Base-by-base conservation (phyloP, 2,797 vertebrate genomes). In the Gymnothorax reevesii region DNA sequence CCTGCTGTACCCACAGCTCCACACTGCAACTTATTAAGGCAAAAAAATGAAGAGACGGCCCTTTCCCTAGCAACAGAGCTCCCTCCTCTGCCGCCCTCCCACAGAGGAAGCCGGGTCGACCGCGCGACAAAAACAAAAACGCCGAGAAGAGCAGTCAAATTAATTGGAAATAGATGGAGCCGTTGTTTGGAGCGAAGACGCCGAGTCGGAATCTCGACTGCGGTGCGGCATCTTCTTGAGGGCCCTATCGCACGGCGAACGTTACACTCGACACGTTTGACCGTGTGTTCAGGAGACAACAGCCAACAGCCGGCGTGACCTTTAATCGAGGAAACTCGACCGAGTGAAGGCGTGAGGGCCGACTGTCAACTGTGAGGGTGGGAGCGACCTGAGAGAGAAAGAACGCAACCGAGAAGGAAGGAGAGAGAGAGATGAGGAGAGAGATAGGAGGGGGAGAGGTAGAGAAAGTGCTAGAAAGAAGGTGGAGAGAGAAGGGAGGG, bases 91-190 rank as follows among this genome's bases (percentile, higher is more conserved):
- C 42, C 42, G 9, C 79, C 25, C 85, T 86, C 87, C 83, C 79
- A 55, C 71, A 59, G 79, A 25, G 82, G 49, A n/a, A 57, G 79
- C 57, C 66, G 89, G 84, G 86, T 91, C 90, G 89, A 89, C 90
- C 92, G 92, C 85, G 84, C 89, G 49, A 79, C 75, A n/a, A 77
- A 52, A 77, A 42, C 73, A 77, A 77, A 69, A 77, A 20, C 91
- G 89, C 88, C 90, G 62, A 33, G 84, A 83, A 52, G 88, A 93
- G 93, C 90, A 89, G 94, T 95, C 93, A 90, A 83, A 66, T 88
- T 94, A 93, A 96, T 93, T 94, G 92, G 91, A 94, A 94, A 93
- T 92, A 92, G 93, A 93, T 90, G 93, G 87, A 79, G 90, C 91
- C 84, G 91, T 93, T 94, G 93, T 94, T 94, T 91, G 87, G 88